Evolutionary conservation across 2,113 vertebrate species (phyloP), one percentile per base, ranked within the genome.

Genomic region (Oophaga pumilio): DNA sequence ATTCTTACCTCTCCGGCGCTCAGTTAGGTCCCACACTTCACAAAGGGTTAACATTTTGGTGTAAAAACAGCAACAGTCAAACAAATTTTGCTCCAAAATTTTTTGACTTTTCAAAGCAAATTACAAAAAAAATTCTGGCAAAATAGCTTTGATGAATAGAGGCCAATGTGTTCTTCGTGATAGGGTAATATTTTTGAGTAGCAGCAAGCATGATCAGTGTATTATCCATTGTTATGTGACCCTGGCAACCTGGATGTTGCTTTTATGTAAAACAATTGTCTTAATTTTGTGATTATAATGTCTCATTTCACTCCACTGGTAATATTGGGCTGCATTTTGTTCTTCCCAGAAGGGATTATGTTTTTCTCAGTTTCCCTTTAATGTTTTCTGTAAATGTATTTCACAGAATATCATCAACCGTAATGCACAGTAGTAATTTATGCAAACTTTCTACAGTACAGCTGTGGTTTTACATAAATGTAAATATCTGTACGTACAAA

Each of bases 401-500:
- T 74, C 17, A 8, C 74, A 76, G 43, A 76, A 20, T 52, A 12
- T 10, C 43, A 76, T 52, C 18, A 76, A 49, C 74, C 26, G 4
- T 76, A 76, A n/a, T n/a, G 49, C 74, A 52, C 43, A 13, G 43
- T 12, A 5, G 43, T 76, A 76, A 76, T 76, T 76, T 52, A 76
- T 76, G 74, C 11, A 52, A 49, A n/a, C 49, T 52, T n/a, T n/a
- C 74, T 52, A 76, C 43, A 76, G 74, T 76, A 52, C 74, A 76
- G 74, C 74, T 76, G 74, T 50, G 43, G 18, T n/a, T 76, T 76
- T 76, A n/a, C 74, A 76, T 76, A 76, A 52, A 76, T 76, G 74
- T n/a, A 76, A 76, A 76, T 76, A 52, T 50, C 18, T 52, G 74
- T 52, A n/a, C 11, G 12, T 50, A 76, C 22, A 76, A 76, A 52